These are phyloP conservation scores for Nemotelus pantherinus DNA, from an alignment of 2,888 invertebrate genomes.

Conservation along the genomic window DNA sequence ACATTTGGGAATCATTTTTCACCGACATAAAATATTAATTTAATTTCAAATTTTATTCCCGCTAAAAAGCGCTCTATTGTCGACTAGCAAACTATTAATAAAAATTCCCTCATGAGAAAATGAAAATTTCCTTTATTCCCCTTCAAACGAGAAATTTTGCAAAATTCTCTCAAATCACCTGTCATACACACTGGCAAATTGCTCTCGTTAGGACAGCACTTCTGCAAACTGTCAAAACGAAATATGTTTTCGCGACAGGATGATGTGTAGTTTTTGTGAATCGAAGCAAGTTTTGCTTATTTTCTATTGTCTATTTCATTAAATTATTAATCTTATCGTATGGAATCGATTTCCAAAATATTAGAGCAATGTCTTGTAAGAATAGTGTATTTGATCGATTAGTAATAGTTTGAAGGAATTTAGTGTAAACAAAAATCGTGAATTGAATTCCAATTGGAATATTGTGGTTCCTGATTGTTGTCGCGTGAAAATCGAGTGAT, in stretches of 20 bases:
- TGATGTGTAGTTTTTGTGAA: constrained; percentile 1
- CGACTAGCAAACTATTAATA: no score
- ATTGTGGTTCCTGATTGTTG: constrained; percentile 8
- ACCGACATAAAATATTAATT: no score
- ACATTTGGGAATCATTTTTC: no score
- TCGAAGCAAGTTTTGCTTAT: not conserved
- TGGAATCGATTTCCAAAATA: no score
- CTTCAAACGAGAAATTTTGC: no score
- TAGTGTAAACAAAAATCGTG: not conserved
- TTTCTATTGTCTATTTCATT: not conserved
- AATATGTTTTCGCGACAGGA: constrained; percentile 3
- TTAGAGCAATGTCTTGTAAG: constrained; percentile 10
- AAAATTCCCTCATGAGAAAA: no score
- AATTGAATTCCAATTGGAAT: not conserved
- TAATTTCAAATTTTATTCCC: no score
- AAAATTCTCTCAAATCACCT: no score
- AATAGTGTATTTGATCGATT: constrained; percentile 10
- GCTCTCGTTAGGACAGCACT: no score
- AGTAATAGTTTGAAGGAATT: constrained; percentile 6
- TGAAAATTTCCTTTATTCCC: no score
- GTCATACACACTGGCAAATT: no score
- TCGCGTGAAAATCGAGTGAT: not conserved
- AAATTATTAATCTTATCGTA: constrained; percentile 10
- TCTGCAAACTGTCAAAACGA: constrained; percentile 15
- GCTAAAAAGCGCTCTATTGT: no score